Conservation (phyloP, 2,888 invertebrate species). For the Adelognathus sp. region DNA sequence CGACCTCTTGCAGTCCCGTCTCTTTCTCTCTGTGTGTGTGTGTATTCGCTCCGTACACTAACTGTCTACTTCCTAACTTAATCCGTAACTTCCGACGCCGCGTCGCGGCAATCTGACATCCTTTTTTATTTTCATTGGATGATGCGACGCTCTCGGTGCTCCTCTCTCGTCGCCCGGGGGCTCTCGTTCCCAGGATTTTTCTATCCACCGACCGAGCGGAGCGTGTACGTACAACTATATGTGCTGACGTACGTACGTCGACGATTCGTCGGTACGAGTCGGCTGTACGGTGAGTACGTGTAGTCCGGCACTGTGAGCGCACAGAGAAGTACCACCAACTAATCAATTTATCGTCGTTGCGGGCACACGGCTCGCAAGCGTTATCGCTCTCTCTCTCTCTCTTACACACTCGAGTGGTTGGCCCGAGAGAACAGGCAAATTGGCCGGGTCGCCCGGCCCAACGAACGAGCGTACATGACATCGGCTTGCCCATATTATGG, state of each 20-base stretch:
- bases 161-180: conserved; percentile 63
- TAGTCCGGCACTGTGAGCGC: neutral
- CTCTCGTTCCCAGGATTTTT: conserved; percentile 81
- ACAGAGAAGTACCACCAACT: conserved; percentile 68
- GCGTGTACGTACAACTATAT: neutral
- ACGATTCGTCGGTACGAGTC: neutral
- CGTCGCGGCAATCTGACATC: conserved; percentile 80
- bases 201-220: conserved; percentile 70
- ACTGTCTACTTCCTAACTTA: conserved; percentile 81
- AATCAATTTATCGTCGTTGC: conserved; percentile 79
- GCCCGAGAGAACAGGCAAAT: conserved; percentile 58
- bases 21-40: conserved; percentile 63
- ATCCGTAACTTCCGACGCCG: conserved; percentile 81
- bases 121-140: conserved; percentile 81
- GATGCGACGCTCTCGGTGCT: conserved; percentile 64
- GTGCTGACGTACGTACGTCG: neutral
- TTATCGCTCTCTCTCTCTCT: conserved; percentile 5
- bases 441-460: conserved; percentile 60
- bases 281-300: neutral
- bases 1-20: conserved; percentile 65
- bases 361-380: conserved; percentile 56
- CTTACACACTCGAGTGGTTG: conserved; percentile 41
- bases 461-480: conserved; percentile 67
- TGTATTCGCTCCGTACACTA: conserved; percentile 75
- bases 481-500: conserved; percentile 55